Evolutionary conservation across 2,113 vertebrate species (phyloP).

Genomic region (human): DNA sequence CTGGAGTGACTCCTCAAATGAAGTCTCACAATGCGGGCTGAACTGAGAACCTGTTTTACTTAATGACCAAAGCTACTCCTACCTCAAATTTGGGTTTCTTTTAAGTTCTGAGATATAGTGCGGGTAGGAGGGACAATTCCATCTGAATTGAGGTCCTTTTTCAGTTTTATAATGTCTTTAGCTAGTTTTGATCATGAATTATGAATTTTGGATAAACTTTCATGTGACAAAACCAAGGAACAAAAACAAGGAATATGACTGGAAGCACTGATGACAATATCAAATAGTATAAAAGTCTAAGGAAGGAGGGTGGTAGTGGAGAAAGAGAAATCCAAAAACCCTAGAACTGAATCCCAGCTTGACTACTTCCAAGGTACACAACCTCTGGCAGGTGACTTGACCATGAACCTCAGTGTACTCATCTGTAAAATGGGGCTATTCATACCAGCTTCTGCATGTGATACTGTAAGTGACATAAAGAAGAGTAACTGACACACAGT

Average conservation of each 20-base stretch:
- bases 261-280: neutral
- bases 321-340: neutral
- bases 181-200: conserved; percentile 10
- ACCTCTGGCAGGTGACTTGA: neutral
- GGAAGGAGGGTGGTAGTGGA: neutral
- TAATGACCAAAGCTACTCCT: neutral
- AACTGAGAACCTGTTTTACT: neutral
- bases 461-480: neutral
- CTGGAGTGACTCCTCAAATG: neutral
- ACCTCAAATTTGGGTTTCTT: neutral
- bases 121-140: neutral
- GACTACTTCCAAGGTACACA: neutral
- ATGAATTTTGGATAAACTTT: neutral
- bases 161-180: conserved; percentile 3
- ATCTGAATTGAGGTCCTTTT: neutral
- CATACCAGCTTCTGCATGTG: neutral
- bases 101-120: conserved; percentile 31
- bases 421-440: neutral
- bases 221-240: neutral
- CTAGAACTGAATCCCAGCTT: neutral
- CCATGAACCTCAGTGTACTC: neutral
- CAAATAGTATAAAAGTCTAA: neutral
- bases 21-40: neutral
- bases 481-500: neutral
- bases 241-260: neutral